These are phyloP conservation scores for Uloborus diversus DNA, from an alignment of 1,140 invertebrate species.

Conservation along the genomic window DNA sequence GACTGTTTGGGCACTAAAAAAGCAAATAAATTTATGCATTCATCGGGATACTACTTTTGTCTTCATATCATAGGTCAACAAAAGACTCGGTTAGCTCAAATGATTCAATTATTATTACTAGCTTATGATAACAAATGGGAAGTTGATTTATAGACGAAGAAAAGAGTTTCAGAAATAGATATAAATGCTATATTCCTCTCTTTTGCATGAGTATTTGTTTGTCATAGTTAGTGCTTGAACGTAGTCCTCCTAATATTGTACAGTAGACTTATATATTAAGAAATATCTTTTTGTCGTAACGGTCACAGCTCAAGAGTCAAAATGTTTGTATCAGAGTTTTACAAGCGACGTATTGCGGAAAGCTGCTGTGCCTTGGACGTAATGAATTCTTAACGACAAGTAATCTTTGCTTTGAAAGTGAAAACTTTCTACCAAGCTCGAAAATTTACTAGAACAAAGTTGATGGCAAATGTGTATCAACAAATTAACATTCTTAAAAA, in stretches of 20 bases:
- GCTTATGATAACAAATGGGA: conserved; percentile 16
- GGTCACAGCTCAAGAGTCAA: conserved; percentile 34
- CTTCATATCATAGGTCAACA: conserved; percentile 53
- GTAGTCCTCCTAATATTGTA: conserved; percentile 46
- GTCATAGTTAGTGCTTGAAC: conserved; percentile 47
- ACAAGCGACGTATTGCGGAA: conserved; percentile 43
- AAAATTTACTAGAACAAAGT: no score
- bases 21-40: conserved; percentile 40
- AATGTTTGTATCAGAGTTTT: conserved; percentile 53
- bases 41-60: conserved; percentile 52
- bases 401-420: no score
- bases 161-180: conserved; percentile 40
- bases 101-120: conserved; percentile 42
- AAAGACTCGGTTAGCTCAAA: conserved; percentile 15
- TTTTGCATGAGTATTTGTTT: conserved; percentile 55
- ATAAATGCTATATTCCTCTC: conserved; percentile 50
- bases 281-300: conserved; percentile 28
- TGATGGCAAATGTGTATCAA: no score
- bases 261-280: conserved; percentile 45
- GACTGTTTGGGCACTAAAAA: conserved; percentile 49
- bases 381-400: not conserved
- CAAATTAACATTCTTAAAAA: no score
- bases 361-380: conserved; percentile 51
- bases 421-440: no score
- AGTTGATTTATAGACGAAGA: conserved; percentile 41